phyloP scores from a whole-genome alignment of 2,797 vertebrate species.

The Dallia pectoralis region DNA sequence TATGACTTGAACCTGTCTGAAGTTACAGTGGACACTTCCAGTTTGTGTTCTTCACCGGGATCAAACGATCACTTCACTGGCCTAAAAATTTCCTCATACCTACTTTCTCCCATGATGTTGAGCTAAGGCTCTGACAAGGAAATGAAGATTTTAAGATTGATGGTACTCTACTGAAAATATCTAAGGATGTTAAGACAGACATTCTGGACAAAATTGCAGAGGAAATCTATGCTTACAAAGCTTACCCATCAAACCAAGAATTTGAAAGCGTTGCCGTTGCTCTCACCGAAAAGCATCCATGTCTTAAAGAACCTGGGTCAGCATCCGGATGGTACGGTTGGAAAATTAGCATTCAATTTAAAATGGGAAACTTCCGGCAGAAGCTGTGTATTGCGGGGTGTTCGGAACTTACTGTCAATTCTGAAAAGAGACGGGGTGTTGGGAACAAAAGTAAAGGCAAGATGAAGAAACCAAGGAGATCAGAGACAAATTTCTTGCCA shows the following conservation, averaged over 20 bases:
- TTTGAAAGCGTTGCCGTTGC: constrained; percentile 41
- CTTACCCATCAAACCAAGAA: constrained; percentile 32
- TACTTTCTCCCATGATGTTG: constrained; percentile 36
- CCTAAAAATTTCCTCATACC: constrained; percentile 31
- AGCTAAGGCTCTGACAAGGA: constrained; percentile 31
- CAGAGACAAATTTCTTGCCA: too few species aligned
- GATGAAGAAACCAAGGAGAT: too few species aligned
- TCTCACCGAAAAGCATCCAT: constrained; percentile 36
- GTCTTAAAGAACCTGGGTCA: too few species aligned
- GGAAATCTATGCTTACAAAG: constrained; percentile 32
- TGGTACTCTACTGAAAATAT: constrained; percentile 31
- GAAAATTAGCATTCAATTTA: constrained; percentile 37
- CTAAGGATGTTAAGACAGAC: constrained; percentile 41
- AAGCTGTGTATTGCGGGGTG: constrained; percentile 7
- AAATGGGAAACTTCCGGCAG: constrained; percentile 46
- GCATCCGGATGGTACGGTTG: constrained; percentile 37
- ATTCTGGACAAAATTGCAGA: constrained; percentile 47
- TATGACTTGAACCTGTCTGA: too few species aligned
- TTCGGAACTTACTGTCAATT: too few species aligned
- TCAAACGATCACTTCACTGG: too few species aligned
- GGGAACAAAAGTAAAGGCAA: too few species aligned
- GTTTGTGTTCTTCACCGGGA: too few species aligned
- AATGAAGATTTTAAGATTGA: constrained; percentile 39
- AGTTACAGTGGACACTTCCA: constrained; percentile 23
- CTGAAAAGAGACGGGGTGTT: too few species aligned